Evolutionary conservation across 2,797 vertebrate species (phyloP).

Genomic region (Enteromius afrohamiltoni): DNA sequence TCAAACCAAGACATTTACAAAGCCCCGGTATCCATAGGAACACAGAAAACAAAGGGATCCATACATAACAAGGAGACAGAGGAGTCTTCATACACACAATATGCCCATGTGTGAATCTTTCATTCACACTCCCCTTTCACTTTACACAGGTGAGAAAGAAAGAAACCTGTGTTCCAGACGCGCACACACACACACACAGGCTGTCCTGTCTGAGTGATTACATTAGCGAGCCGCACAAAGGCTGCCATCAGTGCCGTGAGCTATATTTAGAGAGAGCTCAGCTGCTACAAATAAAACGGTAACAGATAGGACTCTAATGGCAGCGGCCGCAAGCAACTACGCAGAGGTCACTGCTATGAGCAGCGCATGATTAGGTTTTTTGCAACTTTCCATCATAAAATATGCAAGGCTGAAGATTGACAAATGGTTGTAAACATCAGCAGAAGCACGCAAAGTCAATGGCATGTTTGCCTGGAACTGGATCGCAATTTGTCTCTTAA

Average conservation of each 20-base stretch:
- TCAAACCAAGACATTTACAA: background rate
- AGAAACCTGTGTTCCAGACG: background rate
- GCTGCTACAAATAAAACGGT: conserved; percentile 78
- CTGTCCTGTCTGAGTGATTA: conserved; percentile 52
- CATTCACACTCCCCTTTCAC: conserved; percentile 49
- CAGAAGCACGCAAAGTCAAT: background rate
- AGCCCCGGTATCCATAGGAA: background rate
- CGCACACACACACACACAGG: conserved; percentile 33
- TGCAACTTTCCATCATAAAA: conserved; percentile 15
- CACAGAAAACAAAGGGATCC: conserved; percentile 10
- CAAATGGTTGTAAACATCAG: background rate
- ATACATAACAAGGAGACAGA: conserved; percentile 12
- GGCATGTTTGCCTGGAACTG: background rate
- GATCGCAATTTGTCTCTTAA: background rate
- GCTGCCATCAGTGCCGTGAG: conserved; percentile 67
- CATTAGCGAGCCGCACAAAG: conserved; percentile 50
- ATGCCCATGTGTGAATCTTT: conserved; percentile 41
- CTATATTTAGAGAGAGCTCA: conserved; percentile 83
- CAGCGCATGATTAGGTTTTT: background rate
- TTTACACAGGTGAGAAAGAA: conserved; percentile 49
- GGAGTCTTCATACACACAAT: conserved; percentile 32
- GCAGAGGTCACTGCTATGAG: conserved; percentile 38
- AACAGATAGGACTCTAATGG: conserved; percentile 71
- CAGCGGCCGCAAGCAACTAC: conserved; percentile 50
- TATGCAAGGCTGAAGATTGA: conserved; percentile 1